Evolutionary conservation across 2,888 invertebrate species (phyloP).

Genomic region (Apodemia duryi): DNA sequence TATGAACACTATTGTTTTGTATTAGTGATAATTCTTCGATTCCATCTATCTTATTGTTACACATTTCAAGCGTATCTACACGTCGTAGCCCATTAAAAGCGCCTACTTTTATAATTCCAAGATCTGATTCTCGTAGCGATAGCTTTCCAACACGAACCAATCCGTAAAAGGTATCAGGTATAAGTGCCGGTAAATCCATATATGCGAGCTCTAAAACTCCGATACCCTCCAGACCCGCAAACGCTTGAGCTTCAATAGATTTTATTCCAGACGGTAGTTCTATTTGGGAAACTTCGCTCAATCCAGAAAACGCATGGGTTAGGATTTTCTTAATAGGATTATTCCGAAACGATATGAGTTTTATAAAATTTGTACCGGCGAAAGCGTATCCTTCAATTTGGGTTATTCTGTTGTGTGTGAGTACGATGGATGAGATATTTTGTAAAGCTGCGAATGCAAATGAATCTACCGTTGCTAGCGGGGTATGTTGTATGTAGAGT

Average conservation of each 20-base stretch:
- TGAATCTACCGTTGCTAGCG: constrained; percentile 87
- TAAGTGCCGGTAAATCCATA: constrained; percentile 88
- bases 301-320: constrained; percentile 89
- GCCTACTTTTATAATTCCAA: constrained; percentile 85
- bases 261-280: constrained; percentile 89
- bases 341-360: constrained; percentile 88
- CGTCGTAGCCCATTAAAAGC: constrained; percentile 88
- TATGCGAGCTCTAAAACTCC: constrained; percentile 89
- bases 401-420: constrained; percentile 84
- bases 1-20: constrained; percentile 84
- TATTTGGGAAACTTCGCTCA: constrained; percentile 90
- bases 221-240: constrained; percentile 90
- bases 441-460: constrained; percentile 92
- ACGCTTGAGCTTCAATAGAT: constrained; percentile 87
- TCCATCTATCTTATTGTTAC: constrained; percentile 91
- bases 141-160: constrained; percentile 86
- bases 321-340: constrained; percentile 91
- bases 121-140: constrained; percentile 89
- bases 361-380: constrained; percentile 91
- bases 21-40: constrained; percentile 87
- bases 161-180: constrained; percentile 87
- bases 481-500: constrained; percentile 92
- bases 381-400: constrained; percentile 89
- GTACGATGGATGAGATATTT: constrained; percentile 85
- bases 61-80: constrained; percentile 85